Base-by-base conservation (phyloP, 1,140 invertebrate genomes). In the Drosophila saltans region DNA sequence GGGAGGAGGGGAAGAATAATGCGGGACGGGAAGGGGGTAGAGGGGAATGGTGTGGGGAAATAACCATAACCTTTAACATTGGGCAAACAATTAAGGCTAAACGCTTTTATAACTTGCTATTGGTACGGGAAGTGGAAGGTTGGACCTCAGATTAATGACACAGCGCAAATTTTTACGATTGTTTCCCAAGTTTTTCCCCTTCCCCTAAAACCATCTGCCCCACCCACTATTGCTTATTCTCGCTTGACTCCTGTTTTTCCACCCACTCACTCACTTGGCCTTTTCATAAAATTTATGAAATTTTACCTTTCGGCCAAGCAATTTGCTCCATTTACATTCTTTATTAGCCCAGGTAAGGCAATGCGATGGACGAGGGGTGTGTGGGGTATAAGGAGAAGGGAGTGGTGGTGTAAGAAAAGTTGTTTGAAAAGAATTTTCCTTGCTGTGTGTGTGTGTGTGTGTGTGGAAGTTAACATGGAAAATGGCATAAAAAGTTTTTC, bases 251-350 rank as follows among this genome's bases (percentile, higher is more conserved):
- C 45, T 26, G 45, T 2, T 52, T 52, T 9, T 24, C 21, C 45
- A 48, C 21, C 45, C 45, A 48, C 45, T 24, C 7, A 48, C 45
- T 52, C 45, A 48, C 21, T 21, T 52, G 45, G 45, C 45, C 45
- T 52, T 81, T 67, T 69, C 66, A 43, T 48, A 59, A 80, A 89
- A 88, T 89, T 59, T 59, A 59, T 59, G 57, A 59, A 59, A 59
- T 59, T 59, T 59, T 40, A 59, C 33, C 57, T 59, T 59, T 88
- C 78, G 84, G 77, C 80, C 80, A 66, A 88, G 84, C 84, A 88
- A 88, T 88, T 88, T 88, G 83, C 84, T 89, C 76, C 83, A 89
- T 88, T 89, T 88, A 84, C 84, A 88, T 88, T 89, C 83, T 89
- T 88, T 40, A 59, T 59, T 59, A 59, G 57, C 57, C 57, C 57